Conservation (phyloP, 1,140 invertebrate species). For the Polypedilum pembai region DNA sequence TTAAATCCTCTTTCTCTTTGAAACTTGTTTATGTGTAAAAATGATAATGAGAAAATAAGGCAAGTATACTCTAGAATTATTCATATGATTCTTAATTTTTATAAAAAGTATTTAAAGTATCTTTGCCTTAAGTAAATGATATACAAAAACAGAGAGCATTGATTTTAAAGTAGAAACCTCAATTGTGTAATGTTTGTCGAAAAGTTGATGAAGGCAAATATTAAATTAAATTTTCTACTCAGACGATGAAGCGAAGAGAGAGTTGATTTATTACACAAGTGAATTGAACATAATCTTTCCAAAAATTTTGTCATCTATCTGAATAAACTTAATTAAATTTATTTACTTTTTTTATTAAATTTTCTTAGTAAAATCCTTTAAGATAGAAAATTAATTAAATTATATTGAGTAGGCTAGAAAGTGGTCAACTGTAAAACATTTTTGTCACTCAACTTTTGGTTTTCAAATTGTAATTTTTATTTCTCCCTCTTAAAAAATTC, state of each 20-base stretch:
- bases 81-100: no score
- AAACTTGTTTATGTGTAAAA: no score
- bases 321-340: slow-evolving; percentile 12
- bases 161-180: not conserved
- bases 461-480: not conserved
- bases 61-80: no score
- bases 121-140: no score
- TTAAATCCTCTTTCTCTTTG: no score
- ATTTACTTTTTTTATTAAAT: not conserved
- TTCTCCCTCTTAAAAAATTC: not conserved
- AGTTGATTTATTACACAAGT: not conserved
- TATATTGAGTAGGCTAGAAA: not conserved
- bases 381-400: not conserved
- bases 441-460: not conserved
- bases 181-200: not conserved
- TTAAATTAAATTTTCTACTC: slow-evolving; percentile 1
- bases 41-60: no score
- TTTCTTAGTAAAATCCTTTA: not conserved
- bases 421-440: not conserved
- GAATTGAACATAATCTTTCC: not conserved
- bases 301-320: not conserved
- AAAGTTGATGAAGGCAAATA: not conserved
- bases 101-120: no score
- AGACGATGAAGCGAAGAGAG: no score
- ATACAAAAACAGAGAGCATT: no score